Evolutionary conservation across 92 coral and sea anemone species (phyloP), one percentile per base, ranked within the genome.

Genomic region (Zoanthus sansibaricus): DNA sequence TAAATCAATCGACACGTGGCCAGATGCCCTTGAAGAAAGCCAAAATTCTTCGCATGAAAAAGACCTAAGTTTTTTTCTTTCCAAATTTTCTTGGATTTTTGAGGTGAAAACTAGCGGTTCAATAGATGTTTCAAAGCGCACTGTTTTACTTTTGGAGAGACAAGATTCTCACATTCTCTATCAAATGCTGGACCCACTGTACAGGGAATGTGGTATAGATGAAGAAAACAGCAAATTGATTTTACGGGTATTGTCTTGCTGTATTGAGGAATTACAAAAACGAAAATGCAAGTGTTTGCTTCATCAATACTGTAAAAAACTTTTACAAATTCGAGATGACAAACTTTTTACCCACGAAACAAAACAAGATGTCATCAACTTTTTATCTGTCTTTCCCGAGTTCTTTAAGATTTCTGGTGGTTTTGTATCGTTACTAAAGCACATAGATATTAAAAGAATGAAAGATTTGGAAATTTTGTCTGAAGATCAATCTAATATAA

Each of bases 61-160:
- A 47, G 71, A 37, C 20, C 47, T 80, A 6, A 47, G 20, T 14
- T 20, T 21, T 67, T 80, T 80, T 20, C 75, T 80, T 47, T 67
- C 18, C 31, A 80, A 67, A 16, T 80, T 80, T 67, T 33, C 85
- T 9, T 80, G 85, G 85, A 62, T 80, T 64, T 80, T 80, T 30
- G 85, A 80, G 13, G 85, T 80, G 75, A 80, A 66, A 30, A 80
- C 25, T 3, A 61, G 33, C 30, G 25, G 10, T 66, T 76, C 68
- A 6, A 55, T 51, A 6, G 37, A 49, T 54, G 16, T 51, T 31
- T 76, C 82, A 54, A 16, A 52, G 47, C 48, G 12, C 47, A 66
- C 72, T 6, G 73, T 80, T 6, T 80, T 80, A 17, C 33, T 80
- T 6, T 30, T 80, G 58, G 85, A 80, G 54, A 80, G 75, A 30